phyloP scores from a whole-genome alignment of 2,888 invertebrate species.

The Kryphioiulus occultus region DNA sequence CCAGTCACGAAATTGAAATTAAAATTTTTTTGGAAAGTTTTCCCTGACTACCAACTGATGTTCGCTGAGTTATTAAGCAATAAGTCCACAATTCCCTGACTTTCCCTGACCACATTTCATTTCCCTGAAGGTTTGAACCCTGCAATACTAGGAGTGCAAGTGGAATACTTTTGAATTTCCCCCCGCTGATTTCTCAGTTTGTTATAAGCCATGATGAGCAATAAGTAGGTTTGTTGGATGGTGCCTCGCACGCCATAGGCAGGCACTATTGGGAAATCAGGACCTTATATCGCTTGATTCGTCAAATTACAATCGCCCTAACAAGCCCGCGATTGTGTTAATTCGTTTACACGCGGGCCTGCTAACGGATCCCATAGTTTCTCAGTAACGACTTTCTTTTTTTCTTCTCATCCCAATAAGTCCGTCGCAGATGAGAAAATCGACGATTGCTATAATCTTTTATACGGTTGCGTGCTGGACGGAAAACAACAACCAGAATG shows the following conservation, averaged over 20 bases:
- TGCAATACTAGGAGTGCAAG: too few relatives aligned
- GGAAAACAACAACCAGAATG: not conserved
- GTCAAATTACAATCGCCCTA: conserved; percentile 5
- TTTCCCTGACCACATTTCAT: too few relatives aligned
- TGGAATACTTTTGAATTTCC: too few relatives aligned
- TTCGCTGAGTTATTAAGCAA: too few relatives aligned
- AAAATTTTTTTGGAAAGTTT: too few relatives aligned
- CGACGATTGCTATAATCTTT: not conserved
- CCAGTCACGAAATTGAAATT: too few relatives aligned
- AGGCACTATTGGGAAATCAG: not conserved
- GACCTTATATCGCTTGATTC: conserved; percentile 5
- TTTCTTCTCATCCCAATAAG: not conserved
- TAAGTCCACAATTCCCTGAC: too few relatives aligned
- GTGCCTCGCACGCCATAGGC: not conserved
- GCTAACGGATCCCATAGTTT: conserved; percentile 5
- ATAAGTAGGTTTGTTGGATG: not conserved
- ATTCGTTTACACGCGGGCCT: not conserved
- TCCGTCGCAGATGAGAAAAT: not conserved
- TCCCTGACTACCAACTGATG: too few relatives aligned
- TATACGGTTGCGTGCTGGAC: not conserved
- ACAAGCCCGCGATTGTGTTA: not conserved
- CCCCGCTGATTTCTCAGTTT: not conserved
- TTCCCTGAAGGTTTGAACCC: too few relatives aligned
- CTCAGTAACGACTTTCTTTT: not conserved
- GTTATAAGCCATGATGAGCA: conserved; percentile 5